Evolutionary conservation across 2,113 vertebrate genomes (phyloP), one percentile per base, ranked within the genome.

Genomic region (Terrapene triunguis): DNA sequence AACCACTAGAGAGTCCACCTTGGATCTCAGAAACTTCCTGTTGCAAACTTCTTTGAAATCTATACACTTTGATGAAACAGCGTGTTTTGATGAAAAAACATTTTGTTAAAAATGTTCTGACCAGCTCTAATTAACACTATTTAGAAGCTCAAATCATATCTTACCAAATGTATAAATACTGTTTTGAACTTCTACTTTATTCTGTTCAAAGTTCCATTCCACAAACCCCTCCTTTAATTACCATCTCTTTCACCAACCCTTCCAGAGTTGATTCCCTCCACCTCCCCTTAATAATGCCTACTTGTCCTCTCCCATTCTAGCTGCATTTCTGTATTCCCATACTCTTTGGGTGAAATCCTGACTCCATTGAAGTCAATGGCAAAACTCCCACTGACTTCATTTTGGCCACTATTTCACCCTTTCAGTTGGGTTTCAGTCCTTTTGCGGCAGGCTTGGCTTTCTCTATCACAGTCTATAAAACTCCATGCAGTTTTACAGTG

Each of bases 341-440:
- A 29, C 11, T 59, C 19, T 84, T 16, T 82, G 24, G n/a, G 69
- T 12, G 62, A 93, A 94, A 87, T 86, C 72, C 79, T 74, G 10
- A 59, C 76, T 96, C 91, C 54, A 87, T 16, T 92, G 82, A 92
- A 94, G 86, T 8, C 50, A 93, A 12, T 76, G 38, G 51, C 81
- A 8, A 12, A 51, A 2, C 87, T 94, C 87, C 76, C 44, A 80
- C 87, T 93, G 79, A 94, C 85, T 29, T 81, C 3, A 38, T 94
- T 69, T 16, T 50, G 10, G 85, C 86, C 74, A 53, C 84, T 86
- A 84, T 89, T 90, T 93, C 74, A 59, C 62, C 16, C 65, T 86
- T 79, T 91, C 42, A 22, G n/a, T 90, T 6, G 42, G 12, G 17
- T 93, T 94, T 96, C 57, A 27, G 80, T 32, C 2, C 89, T 8